Conservation (phyloP, 1,140 invertebrate genomes). For the Tenebrio molitor region DNA sequence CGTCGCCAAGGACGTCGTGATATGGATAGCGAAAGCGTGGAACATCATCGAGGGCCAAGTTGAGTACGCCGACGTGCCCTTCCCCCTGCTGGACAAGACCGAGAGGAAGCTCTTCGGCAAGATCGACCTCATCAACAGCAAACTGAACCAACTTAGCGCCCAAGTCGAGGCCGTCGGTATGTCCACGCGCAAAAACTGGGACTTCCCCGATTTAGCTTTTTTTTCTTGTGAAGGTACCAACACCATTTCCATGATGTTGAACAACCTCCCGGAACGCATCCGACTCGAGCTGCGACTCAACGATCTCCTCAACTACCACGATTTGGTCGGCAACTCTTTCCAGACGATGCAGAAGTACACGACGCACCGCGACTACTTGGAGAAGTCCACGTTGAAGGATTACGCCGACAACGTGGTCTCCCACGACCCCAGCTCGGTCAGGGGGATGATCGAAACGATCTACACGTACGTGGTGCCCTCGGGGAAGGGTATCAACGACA, state of each 20-base stretch:
- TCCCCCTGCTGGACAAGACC: slow-evolving; percentile 69
- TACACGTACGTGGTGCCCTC: slow-evolving; percentile 25
- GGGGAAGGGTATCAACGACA: slow-evolving; percentile 20
- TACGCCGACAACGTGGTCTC: slow-evolving; percentile 78
- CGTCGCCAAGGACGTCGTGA: slow-evolving; percentile 72
- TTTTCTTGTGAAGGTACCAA: slow-evolving; percentile 54
- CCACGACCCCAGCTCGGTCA: slow-evolving; percentile 73
- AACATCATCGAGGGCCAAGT: slow-evolving; percentile 71
- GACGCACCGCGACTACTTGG: slow-evolving; percentile 65
- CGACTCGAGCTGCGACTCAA: slow-evolving; percentile 71
- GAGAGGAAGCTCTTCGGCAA: slow-evolving; percentile 62
- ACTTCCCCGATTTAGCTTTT: too few species aligned
- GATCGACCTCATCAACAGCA: slow-evolving; percentile 57
- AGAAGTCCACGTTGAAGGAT: slow-evolving; percentile 75
- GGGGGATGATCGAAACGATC: slow-evolving; percentile 72
- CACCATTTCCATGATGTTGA: slow-evolving; percentile 63
- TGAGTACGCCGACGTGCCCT: slow-evolving; percentile 69
- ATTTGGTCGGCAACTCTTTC: slow-evolving; percentile 72
- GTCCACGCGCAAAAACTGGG: too few species aligned
- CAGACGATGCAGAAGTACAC: slow-evolving; percentile 71
- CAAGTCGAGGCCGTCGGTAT: slow-evolving; percentile 65
- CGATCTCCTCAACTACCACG: slow-evolving; percentile 72
- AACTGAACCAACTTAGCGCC: slow-evolving; percentile 53
- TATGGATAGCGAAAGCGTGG: slow-evolving; percentile 73
- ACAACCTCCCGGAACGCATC: slow-evolving; percentile 65